Conservation (phyloP, 2,888 invertebrate species). For the Smittia sp. region DNA sequence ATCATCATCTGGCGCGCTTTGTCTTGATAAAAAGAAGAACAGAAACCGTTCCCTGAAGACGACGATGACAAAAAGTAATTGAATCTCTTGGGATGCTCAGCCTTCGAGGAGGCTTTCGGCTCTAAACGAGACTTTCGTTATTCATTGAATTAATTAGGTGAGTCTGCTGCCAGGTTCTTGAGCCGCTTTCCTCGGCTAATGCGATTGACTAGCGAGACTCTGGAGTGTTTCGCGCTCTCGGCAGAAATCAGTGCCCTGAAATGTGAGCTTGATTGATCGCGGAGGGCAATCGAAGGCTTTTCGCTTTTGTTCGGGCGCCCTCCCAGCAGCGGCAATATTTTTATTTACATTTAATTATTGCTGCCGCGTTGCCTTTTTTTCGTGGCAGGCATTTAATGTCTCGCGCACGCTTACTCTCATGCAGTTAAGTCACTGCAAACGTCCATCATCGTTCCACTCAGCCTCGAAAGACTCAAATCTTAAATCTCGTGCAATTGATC, state of each 20-base stretch:
- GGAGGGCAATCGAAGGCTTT: constrained; percentile 23
- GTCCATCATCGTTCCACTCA: not conserved
- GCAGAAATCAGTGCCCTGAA: constrained; percentile 34
- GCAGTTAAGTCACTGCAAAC: not conserved
- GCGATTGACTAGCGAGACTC: not conserved
- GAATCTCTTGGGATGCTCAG: constrained; percentile 16
- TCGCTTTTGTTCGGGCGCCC: not conserved
- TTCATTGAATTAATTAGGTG: constrained; percentile 36
- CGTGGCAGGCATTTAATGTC: not conserved
- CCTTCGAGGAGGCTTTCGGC: not conserved
- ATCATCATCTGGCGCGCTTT: not conserved
- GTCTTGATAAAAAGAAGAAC: not conserved
- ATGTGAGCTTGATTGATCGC: constrained; percentile 39
- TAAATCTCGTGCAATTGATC: constrained; percentile 19
- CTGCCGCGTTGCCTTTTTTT: not conserved
- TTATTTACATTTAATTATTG: constrained; percentile 34
- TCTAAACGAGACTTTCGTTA: not conserved
- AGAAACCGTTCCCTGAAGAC: not conserved
- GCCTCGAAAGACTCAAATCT: not conserved
- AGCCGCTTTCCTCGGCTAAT: not conserved
- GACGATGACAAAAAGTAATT: constrained; percentile 28
- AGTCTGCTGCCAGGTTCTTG: constrained; percentile 3
- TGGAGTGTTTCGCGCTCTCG: not conserved
- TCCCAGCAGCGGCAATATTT: not conserved
- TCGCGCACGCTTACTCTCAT: not conserved